Conservation (phyloP, 2,113 vertebrate genomes). For the Scomber japonicus region DNA sequence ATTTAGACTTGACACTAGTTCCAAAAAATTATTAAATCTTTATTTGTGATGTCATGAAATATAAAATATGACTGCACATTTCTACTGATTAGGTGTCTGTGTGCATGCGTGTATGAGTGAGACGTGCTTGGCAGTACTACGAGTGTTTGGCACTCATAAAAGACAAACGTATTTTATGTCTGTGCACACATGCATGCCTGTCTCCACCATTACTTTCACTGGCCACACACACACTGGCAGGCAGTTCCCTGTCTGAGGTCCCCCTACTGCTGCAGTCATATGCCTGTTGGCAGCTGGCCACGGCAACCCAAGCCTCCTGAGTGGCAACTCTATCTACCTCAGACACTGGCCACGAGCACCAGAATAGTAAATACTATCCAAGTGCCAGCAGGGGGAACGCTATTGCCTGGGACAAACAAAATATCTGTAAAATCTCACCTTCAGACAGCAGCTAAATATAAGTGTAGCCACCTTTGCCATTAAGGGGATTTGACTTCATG, state of each 20-base stretch:
- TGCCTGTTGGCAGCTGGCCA: conserved; percentile 63
- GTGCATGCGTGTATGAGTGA: neutral
- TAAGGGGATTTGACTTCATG: conserved; percentile 63
- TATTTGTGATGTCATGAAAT: conserved; percentile 30
- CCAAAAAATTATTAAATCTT: conserved; percentile 10
- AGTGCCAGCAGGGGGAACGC: conserved; percentile 78
- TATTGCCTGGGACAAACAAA: conserved; percentile 83
- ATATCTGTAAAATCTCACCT: conserved; percentile 85
- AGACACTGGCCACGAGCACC: conserved; percentile 84
- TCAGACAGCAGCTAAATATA: conserved; percentile 66
- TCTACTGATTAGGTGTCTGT: neutral
- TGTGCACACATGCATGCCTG: neutral
- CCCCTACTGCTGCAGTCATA: conserved; percentile 68
- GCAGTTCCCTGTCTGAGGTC: conserved; percentile 48
- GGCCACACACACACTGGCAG: conserved; percentile 29
- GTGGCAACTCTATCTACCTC: conserved; percentile 85
- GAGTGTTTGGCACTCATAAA: conserved; percentile 4
- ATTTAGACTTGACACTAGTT: conserved; percentile 11
- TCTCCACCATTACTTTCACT: conserved; percentile 42
- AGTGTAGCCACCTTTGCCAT: conserved; percentile 46
- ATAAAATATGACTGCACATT: conserved; percentile 17
- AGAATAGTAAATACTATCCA: conserved; percentile 93
- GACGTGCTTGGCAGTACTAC: conserved; percentile 13
- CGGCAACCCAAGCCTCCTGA: conserved; percentile 63
- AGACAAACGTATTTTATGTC: conserved; percentile 4